A percentile compares a stretch with the other conserved stretches of the same genome.
phyloP scores from a whole-genome alignment of 2,797 vertebrate species.

The Sebastes ruberrimus region DNA sequence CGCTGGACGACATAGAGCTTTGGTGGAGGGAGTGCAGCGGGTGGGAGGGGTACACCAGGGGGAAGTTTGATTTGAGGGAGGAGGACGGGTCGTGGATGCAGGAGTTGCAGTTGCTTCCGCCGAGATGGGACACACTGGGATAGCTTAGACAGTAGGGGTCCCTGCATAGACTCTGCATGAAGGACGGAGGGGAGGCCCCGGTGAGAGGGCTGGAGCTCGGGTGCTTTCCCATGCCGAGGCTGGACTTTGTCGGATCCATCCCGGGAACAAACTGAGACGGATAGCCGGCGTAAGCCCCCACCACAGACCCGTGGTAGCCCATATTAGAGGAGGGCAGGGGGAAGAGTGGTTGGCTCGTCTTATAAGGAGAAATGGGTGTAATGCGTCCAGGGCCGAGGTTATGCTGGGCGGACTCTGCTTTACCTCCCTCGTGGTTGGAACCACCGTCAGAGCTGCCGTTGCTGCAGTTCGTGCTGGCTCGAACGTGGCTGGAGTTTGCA shows the following conservation, averaged over 20 bases:
- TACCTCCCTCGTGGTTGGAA: conserved; percentile 81
- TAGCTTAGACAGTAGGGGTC: conserved; percentile 98
- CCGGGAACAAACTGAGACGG: conserved; percentile 92
- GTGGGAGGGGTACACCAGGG: conserved; percentile 92
- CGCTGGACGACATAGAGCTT: conserved; percentile 87
- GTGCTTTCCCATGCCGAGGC: conserved; percentile 91
- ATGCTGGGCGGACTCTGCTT: conserved; percentile 82
- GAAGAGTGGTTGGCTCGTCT: conserved; percentile 91
- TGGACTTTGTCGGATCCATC: conserved; percentile 90
- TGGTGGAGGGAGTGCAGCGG: conserved; percentile 92
- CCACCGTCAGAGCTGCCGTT: conserved; percentile 82
- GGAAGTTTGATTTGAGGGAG: conserved; percentile 90
- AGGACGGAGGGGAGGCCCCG: conserved; percentile 93
- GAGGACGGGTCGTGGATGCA: conserved; percentile 92
- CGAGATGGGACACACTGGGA: conserved; percentile 89
- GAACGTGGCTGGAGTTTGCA: conserved; percentile 80
- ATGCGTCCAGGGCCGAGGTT: conserved; percentile 84
- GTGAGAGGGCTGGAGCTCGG: conserved; percentile 95
- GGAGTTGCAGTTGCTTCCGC: conserved; percentile 91
- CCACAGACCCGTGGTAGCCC: conserved; percentile 97
- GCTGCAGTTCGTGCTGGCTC: conserved; percentile 82
- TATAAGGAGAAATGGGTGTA: conserved; percentile 95
- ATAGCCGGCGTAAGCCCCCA: conserved; percentile 93
- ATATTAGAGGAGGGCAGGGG: conserved; percentile 91
- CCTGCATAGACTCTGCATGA: conserved; percentile 96